Evolutionary conservation across 2,797 vertebrate species (phyloP), one percentile per base, ranked within the genome.

Genomic region (Malurus splendens): DNA sequence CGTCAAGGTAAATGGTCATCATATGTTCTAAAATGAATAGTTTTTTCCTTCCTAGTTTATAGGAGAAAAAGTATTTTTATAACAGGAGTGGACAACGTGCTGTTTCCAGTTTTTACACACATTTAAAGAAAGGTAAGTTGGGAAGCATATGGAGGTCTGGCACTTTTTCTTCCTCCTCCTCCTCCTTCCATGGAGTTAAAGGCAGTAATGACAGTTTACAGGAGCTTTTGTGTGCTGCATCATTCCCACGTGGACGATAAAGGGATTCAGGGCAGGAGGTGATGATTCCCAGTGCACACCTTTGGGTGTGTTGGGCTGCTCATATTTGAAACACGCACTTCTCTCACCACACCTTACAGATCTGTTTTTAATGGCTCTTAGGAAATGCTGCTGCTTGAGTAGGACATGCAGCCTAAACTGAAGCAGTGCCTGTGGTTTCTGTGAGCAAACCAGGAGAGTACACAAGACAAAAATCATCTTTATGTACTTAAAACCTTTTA

Each of bases 281-380:
- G 84, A 65, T 60, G 60, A 64, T 80, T 75, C 24, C 66, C 51
- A 19, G 55, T 5, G 59, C 72, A 50, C 92, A 89, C 89, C 90
- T 92, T 22, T 90, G 94, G 94, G 93, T 82, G 93, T 95, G 91
- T 87, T 60, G 45, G 72, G 85, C 59, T 73, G 82, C 89, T 95
- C 87, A 64, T 54, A 0, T 24, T 56, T 75, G 28, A 77, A 91
- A 82, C 71, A 79, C 6, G 7, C 28, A 48, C 15, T 56, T 87
- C 68, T 66, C 62, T 78, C 52, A 47, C 84, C 87, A 90, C 89
- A 66, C 92, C 94, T 85, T n/a, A 7, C 32, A 71, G 50, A 50
- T 45, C 4, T 68, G 56, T 4, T 68, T 84, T 65, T 83, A 92
- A 87, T 83, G 81, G 60, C 66, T 65, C 66, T 90, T 83, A 8